These are phyloP conservation scores for Dolomedes plantarius DNA, from an alignment of 2,888 invertebrate genomes.

Conservation along the genomic window DNA sequence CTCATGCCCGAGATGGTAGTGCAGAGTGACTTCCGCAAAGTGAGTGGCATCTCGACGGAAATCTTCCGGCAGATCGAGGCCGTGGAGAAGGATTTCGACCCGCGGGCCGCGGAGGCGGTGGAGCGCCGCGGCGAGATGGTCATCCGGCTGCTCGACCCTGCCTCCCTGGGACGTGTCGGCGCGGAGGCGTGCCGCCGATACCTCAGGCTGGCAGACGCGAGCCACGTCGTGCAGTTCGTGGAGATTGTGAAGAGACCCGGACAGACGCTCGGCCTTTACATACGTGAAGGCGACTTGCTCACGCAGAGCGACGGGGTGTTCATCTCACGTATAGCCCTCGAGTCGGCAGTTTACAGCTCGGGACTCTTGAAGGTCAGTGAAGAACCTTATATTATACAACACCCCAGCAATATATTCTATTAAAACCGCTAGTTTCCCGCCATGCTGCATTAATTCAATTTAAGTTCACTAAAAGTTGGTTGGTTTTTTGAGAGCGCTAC, in stretches of 20 bases:
- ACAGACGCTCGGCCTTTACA: conserved; percentile 97
- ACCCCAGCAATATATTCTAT: no score
- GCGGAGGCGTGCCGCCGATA: conserved; percentile 92
- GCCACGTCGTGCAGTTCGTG: conserved; percentile 81
- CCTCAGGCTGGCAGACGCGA: conserved; percentile 78
- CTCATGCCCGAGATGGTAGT: conserved; percentile 80
- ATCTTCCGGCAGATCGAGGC: conserved; percentile 98
- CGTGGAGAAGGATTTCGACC: conserved; percentile 95
- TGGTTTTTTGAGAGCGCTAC: no score
- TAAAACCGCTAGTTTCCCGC: no score
- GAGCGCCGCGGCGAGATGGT: conserved; percentile 94
- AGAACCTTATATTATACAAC: no score
- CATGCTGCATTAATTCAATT: no score
- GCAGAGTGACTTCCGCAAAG: conserved; percentile 96
- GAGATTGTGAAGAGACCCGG: conserved; percentile 99
- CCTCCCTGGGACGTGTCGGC: conserved; percentile 90
- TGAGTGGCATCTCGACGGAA: conserved; percentile 96
- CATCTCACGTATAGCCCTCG: conserved; percentile 95
- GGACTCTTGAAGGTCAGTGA: conserved; percentile 89
- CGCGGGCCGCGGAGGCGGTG: conserved; percentile 94
- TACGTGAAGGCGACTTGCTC: conserved; percentile 97
- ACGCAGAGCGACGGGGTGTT: conserved; percentile 97
- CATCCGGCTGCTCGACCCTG: conserved; percentile 90
- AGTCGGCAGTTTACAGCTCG: conserved; percentile 97
- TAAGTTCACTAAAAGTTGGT: no score